phyloP scores from a whole-genome alignment of 2,888 invertebrate species.

The Cheilosia grossa region DNA sequence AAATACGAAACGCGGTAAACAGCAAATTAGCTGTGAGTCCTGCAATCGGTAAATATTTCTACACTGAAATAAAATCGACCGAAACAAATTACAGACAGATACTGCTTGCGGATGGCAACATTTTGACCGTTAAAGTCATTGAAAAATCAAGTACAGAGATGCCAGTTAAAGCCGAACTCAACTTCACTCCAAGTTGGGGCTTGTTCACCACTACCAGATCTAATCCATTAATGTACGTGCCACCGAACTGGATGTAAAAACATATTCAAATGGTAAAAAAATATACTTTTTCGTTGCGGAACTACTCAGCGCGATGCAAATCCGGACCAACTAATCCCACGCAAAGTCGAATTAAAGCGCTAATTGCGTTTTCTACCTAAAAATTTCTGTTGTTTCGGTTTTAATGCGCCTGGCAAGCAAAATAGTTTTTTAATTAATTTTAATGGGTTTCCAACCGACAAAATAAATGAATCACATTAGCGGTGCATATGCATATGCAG shows the following conservation, averaged over 20 bases:
- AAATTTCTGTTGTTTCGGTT: slow-evolving; percentile 25
- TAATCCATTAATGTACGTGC: too few relatives aligned
- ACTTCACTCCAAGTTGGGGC: too few relatives aligned
- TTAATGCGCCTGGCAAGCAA: slow-evolving; percentile 41
- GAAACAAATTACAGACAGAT: too few relatives aligned
- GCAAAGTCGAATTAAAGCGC: slow-evolving; percentile 54
- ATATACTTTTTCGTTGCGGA: too few relatives aligned
- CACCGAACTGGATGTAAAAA: too few relatives aligned
- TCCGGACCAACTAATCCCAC: slow-evolving; percentile 24
- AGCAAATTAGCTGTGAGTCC: slow-evolving; percentile 23
- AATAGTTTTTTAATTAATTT: slow-evolving; percentile 59
- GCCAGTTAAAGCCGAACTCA: too few relatives aligned
- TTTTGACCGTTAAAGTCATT: too few relatives aligned
- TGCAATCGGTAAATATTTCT: slow-evolving; percentile 31
- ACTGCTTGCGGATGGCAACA: too few relatives aligned
- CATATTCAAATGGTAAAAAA: too few relatives aligned
- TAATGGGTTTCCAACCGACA: slow-evolving; percentile 65
- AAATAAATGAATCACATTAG: slow-evolving; percentile 66
- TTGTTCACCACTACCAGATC: too few relatives aligned
- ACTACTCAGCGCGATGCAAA: slow-evolving; percentile 1
- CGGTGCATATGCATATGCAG: slow-evolving; percentile 6
- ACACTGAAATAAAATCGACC: not conserved
- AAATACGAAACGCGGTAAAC: slow-evolving; percentile 32
- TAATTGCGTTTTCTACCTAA: slow-evolving; percentile 59
- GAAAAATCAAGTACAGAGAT: too few relatives aligned